Evolutionary conservation across 1,140 invertebrate genomes (phyloP).

Genomic region (Telenomus remus): DNA sequence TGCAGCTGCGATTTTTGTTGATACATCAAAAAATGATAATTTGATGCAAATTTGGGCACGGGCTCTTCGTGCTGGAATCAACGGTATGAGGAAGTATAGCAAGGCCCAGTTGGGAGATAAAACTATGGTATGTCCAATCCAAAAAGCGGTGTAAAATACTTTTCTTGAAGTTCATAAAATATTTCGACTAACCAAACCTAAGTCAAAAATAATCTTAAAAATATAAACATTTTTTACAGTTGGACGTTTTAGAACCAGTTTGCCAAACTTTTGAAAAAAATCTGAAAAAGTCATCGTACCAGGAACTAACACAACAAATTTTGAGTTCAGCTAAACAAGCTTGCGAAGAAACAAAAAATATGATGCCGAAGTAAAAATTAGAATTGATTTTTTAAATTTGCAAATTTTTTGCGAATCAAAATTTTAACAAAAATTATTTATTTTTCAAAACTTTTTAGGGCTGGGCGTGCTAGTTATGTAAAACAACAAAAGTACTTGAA

Average conservation of each 20-base stretch:
- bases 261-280: conserved; percentile 60
- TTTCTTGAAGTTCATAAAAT: too few relatives aligned
- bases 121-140: conserved; percentile 80
- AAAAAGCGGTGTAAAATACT: too few relatives aligned
- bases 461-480: conserved; percentile 80
- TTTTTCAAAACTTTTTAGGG: too few relatives aligned
- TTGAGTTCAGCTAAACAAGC: conserved; percentile 68
- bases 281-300: conserved; percentile 3
- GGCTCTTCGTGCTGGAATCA: conserved; percentile 76
- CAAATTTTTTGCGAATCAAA: too few relatives aligned
- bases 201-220: too few relatives aligned
- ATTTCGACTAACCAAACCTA: too few relatives aligned
- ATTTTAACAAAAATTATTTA: too few relatives aligned
- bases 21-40: conserved; percentile 47
- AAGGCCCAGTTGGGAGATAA: conserved; percentile 84
- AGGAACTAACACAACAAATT: conserved; percentile 51
- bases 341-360: conserved; percentile 76
- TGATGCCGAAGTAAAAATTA: conserved; percentile 75
- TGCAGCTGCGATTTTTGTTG: conserved; percentile 72
- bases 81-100: conserved; percentile 82
- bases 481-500: conserved; percentile 72
- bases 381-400: background rate
- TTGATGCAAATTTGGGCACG: conserved; percentile 70
- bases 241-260: conserved; percentile 74
- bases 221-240: conserved; percentile 63